Percentiles rank a stretch among this genome's conserved stretches.
phyloP scores from a whole-genome alignment of 2,888 invertebrate species.

The Odontomyia ornata region DNA sequence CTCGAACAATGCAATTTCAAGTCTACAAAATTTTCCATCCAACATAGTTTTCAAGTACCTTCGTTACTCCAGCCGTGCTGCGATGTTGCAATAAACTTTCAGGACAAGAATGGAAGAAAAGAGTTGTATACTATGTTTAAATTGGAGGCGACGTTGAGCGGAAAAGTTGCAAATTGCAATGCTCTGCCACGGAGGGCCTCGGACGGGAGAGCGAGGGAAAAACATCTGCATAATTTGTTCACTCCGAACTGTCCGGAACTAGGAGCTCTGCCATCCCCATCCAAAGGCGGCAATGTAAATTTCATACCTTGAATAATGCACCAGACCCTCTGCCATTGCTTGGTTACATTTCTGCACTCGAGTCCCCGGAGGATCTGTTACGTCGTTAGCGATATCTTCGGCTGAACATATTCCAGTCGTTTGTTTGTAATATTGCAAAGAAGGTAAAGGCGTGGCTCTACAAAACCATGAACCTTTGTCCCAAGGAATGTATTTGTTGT shows the following conservation, averaged over 20 bases:
- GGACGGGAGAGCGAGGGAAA: background rate
- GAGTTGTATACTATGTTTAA: background rate
- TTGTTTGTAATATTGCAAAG: conserved; percentile 24
- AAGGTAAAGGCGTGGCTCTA: conserved; percentile 40
- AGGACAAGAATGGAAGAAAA: conserved; percentile 1
- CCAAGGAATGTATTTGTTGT: background rate
- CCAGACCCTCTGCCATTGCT: background rate
- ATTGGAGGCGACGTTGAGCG: background rate
- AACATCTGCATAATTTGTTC: conserved; percentile 36
- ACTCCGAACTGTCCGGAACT: background rate
- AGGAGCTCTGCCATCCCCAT: background rate
- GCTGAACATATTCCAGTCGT: conserved; percentile 29
- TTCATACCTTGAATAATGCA: conserved; percentile 29
- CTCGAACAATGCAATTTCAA: conserved; percentile 28
- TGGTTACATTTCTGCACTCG: conserved; percentile 1
- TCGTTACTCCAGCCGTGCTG: background rate
- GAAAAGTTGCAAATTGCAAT: conserved; percentile 11
- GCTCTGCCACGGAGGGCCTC: background rate
- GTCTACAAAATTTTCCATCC: conserved; percentile 34
- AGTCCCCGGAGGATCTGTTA: background rate
- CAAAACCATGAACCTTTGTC: background rate
- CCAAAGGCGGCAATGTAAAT: conserved; percentile 14
- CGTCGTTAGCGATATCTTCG: background rate
- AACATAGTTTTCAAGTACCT: conserved; percentile 32
- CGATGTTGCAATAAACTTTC: conserved; percentile 25